Evolutionary conservation across 2,888 invertebrate species (phyloP).

Genomic region (Drosophila hamatofila): DNA sequence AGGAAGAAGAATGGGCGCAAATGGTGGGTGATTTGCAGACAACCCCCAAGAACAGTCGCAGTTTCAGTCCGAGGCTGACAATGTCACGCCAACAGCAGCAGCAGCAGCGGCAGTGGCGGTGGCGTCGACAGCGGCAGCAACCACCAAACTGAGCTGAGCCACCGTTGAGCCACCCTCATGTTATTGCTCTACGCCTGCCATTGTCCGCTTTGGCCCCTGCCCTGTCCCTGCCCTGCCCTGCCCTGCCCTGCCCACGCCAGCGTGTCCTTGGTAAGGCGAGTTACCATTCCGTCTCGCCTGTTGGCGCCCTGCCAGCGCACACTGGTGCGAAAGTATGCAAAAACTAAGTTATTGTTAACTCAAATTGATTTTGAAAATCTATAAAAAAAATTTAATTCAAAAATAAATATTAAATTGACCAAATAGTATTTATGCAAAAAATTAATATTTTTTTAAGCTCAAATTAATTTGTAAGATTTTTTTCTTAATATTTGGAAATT

Average conservation of each 20-base stretch:
- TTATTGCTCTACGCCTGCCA: slow-evolving; percentile 71
- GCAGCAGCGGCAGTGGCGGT: slow-evolving; percentile 14
- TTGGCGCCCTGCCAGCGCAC: slow-evolving; percentile 71
- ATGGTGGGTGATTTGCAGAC: slow-evolving; percentile 74
- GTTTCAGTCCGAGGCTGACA: slow-evolving; percentile 55
- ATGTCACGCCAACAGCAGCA: slow-evolving; percentile 57
- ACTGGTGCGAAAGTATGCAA: slow-evolving; percentile 23
- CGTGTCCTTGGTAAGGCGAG: slow-evolving; percentile 38
- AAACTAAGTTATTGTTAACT: too few relatives aligned
- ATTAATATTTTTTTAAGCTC: too few relatives aligned
- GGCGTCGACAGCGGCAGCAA: slow-evolving; percentile 48
- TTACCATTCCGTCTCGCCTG: slow-evolving; percentile 40
- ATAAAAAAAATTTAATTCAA: too few relatives aligned
- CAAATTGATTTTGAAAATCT: too few relatives aligned
- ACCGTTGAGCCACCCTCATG: slow-evolving; percentile 75
- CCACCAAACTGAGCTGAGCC: slow-evolving; percentile 64
- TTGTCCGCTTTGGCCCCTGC: slow-evolving; percentile 50
- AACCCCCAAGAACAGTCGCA: slow-evolving; percentile 54
- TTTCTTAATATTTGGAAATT: neutral
- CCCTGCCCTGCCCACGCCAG: neutral
- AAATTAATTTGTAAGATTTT: neutral
- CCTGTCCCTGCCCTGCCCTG: too few relatives aligned
- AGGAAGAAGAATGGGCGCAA: slow-evolving; percentile 24
- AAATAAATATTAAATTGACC: too few relatives aligned
- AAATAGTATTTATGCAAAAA: too few relatives aligned